A percentile compares a stretch with the other conserved stretches of the same genome.
phyloP scores from a whole-genome alignment of 2,888 invertebrate genomes.

The Drosophila atroscutellata region DNA sequence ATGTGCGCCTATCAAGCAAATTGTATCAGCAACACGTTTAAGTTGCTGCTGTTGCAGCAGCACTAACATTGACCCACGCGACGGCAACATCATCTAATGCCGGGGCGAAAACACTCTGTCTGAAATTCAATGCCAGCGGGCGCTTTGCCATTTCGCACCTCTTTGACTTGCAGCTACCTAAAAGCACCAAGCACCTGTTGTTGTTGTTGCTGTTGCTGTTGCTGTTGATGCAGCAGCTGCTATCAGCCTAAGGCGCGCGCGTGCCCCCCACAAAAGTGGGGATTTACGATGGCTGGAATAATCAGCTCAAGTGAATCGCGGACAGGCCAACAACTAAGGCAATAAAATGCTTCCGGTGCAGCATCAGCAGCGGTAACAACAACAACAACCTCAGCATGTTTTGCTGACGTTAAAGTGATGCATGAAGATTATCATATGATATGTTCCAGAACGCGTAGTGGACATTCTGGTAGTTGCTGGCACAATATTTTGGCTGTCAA shows the following conservation, averaged over 20 bases:
- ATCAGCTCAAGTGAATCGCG: constrained; percentile 78
- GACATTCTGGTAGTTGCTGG: constrained; percentile 40
- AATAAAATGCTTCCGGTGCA: constrained; percentile 80
- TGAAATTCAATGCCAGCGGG: constrained; percentile 80
- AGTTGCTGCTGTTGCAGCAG: constrained; percentile 48
- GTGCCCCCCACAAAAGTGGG: constrained; percentile 77
- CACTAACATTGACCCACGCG: constrained; percentile 66
- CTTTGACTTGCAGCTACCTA: constrained; percentile 73
- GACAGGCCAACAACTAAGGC: constrained; percentile 64
- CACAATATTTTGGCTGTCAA: constrained; percentile 66
- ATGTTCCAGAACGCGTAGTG: constrained; percentile 72
- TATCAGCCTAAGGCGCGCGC: constrained; percentile 62
- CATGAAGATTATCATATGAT: constrained; percentile 82
- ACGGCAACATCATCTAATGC: constrained; percentile 77
- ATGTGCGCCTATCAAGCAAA: constrained; percentile 76
- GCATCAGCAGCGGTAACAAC: constrained; percentile 49
- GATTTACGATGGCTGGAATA: constrained; percentile 75
- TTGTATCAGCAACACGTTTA: constrained; percentile 78
- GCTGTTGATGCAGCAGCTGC: constrained; percentile 48
- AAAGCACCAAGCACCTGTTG: constrained; percentile 46
- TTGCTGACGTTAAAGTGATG: constrained; percentile 76
- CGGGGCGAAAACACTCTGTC: constrained; percentile 75
- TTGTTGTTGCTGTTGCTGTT: constrained; percentile 38
- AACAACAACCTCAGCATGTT: constrained; percentile 43
- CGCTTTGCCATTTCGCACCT: constrained; percentile 77